Evolutionary conservation across 2,888 invertebrate species (phyloP), one percentile per base, ranked within the genome.

Genomic region (Nymphalis polychloros): DNA sequence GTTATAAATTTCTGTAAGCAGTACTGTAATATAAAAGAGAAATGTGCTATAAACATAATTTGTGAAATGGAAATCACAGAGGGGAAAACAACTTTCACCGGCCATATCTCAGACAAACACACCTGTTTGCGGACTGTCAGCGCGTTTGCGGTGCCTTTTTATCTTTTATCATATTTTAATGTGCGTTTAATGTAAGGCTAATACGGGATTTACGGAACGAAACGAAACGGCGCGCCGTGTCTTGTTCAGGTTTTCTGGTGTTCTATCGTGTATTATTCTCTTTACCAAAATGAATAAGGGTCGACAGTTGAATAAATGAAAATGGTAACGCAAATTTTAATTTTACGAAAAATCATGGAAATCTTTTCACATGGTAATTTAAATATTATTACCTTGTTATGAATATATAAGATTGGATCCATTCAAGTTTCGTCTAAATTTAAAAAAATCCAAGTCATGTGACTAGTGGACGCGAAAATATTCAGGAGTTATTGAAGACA

Each of bases 121-220:
- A 62, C 67, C 67, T 67, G 67, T 67, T 67, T 67, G 67, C 62
- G 35, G 47, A 62, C 13, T 46, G 48, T 50, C 47, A 59, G 63
- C 20, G 20, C 59, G 57, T 67, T 63, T 47, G 59, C 46, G 63
- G 46, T 46, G 41, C 46, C 17, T 63, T 61, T 57, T 57, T 57
- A 41, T 57, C 57, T 57, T 57, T 57, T 41, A 57, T 57, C 41
- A 41, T 57, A 57, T 57, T 57, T 57, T 57, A 57, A 57, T 41
- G 57, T 57, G 31, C 31, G 57, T 57, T 57, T 57, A 57, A 57
- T 57, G 41, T 19, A 8, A 41, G 57, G 19, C 13, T 57, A 19
- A 57, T 57, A 57, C 19, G 19, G 41, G 41, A 41, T 57, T 41
- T 57, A 17, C 27, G 16, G 19, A 19, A n/a, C n/a, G n/a, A n/a